phyloP scores from a whole-genome alignment of 30 jellyfish, hydroid and myxozoan genomes.

The Turritopsis rubra region DNA sequence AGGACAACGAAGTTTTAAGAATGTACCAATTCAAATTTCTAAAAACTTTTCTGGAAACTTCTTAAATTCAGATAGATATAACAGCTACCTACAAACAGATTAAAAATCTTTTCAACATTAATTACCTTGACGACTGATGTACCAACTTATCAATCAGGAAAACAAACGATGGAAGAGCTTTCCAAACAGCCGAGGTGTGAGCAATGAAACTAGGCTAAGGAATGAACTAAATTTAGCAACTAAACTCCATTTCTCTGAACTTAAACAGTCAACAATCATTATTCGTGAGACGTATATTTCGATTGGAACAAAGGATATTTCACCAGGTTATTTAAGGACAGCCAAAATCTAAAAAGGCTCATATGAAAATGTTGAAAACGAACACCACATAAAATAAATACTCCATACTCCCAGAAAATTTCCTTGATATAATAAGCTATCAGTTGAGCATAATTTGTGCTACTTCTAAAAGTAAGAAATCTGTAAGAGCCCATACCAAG shows the following conservation, averaged over 20 bases:
- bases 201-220: neutral
- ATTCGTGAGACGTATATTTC: neutral
- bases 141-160: neutral
- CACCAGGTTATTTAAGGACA: neutral
- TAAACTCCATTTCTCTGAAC: neutral
- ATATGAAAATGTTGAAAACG: neutral
- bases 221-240: neutral
- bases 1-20: no score
- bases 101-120: neutral
- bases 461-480: neutral
- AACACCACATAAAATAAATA: neutral
- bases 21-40: neutral
- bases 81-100: neutral
- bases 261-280: neutral
- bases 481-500: neutral
- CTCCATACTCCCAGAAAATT: neutral
- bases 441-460: neutral
- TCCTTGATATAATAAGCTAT: neutral
- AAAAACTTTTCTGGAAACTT: neutral
- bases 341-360: neutral
- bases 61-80: neutral
- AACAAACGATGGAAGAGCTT: neutral
- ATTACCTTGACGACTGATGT: neutral
- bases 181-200: neutral
- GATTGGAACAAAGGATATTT: neutral